These are phyloP conservation scores for Cryptotis parvus DNA, from an alignment of 2,113 vertebrate species.

Conservation along the genomic window DNA sequence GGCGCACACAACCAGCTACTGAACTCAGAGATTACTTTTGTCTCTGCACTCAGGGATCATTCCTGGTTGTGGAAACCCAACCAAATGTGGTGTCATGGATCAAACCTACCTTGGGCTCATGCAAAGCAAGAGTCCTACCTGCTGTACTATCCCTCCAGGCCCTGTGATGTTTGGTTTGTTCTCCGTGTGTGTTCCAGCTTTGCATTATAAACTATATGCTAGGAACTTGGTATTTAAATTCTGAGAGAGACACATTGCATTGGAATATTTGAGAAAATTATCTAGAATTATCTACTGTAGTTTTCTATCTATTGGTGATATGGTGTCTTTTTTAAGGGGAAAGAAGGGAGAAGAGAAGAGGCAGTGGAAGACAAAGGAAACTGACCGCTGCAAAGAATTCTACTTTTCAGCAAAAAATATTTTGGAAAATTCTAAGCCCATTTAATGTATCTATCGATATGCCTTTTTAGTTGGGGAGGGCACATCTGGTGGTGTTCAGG, in stretches of 20 bases:
- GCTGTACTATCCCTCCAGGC: neutral
- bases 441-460: no score
- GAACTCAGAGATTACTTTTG: no score
- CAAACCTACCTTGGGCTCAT: no score
- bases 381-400: neutral
- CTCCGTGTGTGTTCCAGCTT: slow-evolving; percentile 28
- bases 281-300: slow-evolving; percentile 56
- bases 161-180: neutral
- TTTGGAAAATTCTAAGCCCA: slow-evolving; percentile 50
- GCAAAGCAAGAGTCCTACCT: no score
- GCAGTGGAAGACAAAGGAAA: neutral
- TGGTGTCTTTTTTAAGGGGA: neutral
- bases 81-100: no score
- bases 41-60: no score
- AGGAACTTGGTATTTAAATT: slow-evolving; percentile 60
- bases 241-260: slow-evolving; percentile 52
- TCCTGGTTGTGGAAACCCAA: no score
- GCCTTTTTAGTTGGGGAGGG: no score
- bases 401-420: slow-evolving; percentile 27
- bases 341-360: neutral
- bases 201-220: slow-evolving; percentile 19
- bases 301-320: slow-evolving; percentile 17
- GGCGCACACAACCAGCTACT: no score
- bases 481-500: no score
- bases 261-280: slow-evolving; percentile 59